phyloP scores from a whole-genome alignment of 2,888 invertebrate species.

The Neoaliturus tenellus region DNA sequence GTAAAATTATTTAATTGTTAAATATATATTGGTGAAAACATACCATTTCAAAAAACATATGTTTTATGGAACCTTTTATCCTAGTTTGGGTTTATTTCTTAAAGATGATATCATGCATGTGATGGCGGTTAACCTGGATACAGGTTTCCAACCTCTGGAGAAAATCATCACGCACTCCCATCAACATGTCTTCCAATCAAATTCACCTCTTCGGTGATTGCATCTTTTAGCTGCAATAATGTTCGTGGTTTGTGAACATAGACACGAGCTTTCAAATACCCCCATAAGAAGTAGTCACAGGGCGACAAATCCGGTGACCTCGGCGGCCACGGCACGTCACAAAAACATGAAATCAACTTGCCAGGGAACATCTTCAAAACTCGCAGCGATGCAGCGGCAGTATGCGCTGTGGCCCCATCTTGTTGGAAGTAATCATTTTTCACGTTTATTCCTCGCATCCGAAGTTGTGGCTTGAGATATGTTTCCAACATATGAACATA shows the following conservation, averaged over 20 bases:
- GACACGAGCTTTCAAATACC: conserved; percentile 21
- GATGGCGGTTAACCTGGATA: too few relatives aligned
- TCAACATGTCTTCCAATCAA: too few relatives aligned
- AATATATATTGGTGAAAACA: too few relatives aligned
- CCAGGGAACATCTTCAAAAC: neutral
- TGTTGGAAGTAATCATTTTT: conserved; percentile 51
- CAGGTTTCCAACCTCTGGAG: too few relatives aligned
- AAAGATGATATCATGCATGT: too few relatives aligned
- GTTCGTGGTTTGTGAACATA: neutral
- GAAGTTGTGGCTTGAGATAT: conserved; percentile 26
- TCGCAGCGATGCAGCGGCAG: neutral
- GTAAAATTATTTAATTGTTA: too few relatives aligned
- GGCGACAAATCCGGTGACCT: neutral
- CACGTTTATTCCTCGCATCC: neutral
- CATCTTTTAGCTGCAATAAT: too few relatives aligned
- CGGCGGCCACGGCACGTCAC: neutral
- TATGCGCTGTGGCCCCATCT: conserved; percentile 28
- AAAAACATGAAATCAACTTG: neutral
- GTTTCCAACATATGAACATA: conserved; percentile 65
- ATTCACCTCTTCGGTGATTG: too few relatives aligned
- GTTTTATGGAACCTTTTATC: too few relatives aligned
- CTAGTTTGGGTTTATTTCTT: too few relatives aligned
- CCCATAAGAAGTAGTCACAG: neutral
- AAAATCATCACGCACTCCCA: too few relatives aligned
- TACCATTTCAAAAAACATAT: too few relatives aligned